Evolutionary conservation across 1,140 invertebrate species (phyloP).

Genomic region (Triops cancriformis): DNA sequence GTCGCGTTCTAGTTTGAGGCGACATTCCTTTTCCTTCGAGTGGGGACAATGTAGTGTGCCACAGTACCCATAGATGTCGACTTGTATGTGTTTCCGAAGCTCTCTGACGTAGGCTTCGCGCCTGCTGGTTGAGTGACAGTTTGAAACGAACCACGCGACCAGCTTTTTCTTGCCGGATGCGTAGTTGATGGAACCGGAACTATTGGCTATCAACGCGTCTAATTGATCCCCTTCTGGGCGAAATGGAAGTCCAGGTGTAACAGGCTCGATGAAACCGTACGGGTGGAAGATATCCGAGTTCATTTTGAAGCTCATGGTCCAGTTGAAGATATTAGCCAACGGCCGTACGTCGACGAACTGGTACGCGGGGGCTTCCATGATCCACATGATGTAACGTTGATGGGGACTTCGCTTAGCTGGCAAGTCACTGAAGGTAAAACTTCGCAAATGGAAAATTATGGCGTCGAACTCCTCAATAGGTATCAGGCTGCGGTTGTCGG

Average conservation of each 20-base stretch:
- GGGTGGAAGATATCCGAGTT: slow-evolving; percentile 38
- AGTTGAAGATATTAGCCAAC: slow-evolving; percentile 40
- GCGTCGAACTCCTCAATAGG: slow-evolving; percentile 40
- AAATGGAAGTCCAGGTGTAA: slow-evolving; percentile 24
- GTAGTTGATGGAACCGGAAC: slow-evolving; percentile 24
- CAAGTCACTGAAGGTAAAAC: slow-evolving; percentile 30
- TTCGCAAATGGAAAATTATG: slow-evolving; percentile 40
- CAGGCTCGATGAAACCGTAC: slow-evolving; percentile 34
- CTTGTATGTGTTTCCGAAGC: slow-evolving; percentile 40
- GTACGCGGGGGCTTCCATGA: slow-evolving; percentile 31
- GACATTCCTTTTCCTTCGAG: slow-evolving; percentile 27
- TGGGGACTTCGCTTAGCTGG: slow-evolving; percentile 37
- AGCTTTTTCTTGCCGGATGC: slow-evolving; percentile 32
- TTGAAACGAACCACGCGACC: slow-evolving; percentile 43
- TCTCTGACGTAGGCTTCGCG: slow-evolving; percentile 39
- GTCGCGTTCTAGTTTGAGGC: slow-evolving; percentile 24
- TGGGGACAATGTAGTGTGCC: slow-evolving; percentile 32
- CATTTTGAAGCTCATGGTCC: slow-evolving; percentile 44
- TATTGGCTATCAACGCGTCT: slow-evolving; percentile 17
- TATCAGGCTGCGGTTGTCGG: slow-evolving; percentile 18
- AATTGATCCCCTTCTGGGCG: slow-evolving; percentile 10
- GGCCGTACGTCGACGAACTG: slow-evolving; percentile 7
- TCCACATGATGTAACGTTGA: slow-evolving; percentile 33
- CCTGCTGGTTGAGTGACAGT: slow-evolving; percentile 40
- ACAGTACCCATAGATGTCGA: slow-evolving; percentile 47